Base-by-base conservation (phyloP, 2,888 invertebrate species). In the Steinernema hermaphroditum region DNA sequence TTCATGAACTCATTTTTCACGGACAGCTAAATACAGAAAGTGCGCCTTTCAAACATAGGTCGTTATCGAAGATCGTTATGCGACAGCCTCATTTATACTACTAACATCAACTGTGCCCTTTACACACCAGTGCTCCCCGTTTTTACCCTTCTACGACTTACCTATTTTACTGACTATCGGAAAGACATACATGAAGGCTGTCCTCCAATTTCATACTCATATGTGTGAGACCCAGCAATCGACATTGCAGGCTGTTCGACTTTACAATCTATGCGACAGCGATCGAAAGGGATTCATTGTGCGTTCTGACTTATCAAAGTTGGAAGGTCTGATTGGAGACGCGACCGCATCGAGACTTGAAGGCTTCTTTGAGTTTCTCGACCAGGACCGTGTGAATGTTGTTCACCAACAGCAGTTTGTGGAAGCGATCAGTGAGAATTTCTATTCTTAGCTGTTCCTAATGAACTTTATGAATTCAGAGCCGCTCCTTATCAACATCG, bases 361-460 rank as follows among this genome's bases (percentile, higher is more conserved):
- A 54, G 54, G 54, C 2, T 71, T 80, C 29, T 80, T 74, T 68
- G 54, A 73, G n/a, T 44, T 62, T 44, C 70, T 34, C 41, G 73
- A 75, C 41, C 54, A 54, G 1, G 49, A 72, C 14, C 54, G 74
- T 0, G 70, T 68, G 24, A 68, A 70, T 34, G 72, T 72, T 14
- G 73, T 78, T 29, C 69, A 70, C 37, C 46, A 70, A 46, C 32
- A 77, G 57, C 72, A 76, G 34, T 80, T 78, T 69, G 27, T 77
- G 41, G 70, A 57, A n/a, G 74, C 62, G 19, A 78, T 78, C 43
- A 77, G 78, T 78, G 68, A 77, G 79, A 49, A 54, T 19, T 14
- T 44, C 6, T 2, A 16, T n/a, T 32, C 12, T 16, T 22, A 16
- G 2, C 27, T 50, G 50, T 16, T 24, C 12, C 6, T 19, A 19